A percentile compares a stretch with the other conserved stretches of the same genome.
Conservation (phyloP, 2,113 vertebrate species). For the Apodemus sylvaticus region DNA sequence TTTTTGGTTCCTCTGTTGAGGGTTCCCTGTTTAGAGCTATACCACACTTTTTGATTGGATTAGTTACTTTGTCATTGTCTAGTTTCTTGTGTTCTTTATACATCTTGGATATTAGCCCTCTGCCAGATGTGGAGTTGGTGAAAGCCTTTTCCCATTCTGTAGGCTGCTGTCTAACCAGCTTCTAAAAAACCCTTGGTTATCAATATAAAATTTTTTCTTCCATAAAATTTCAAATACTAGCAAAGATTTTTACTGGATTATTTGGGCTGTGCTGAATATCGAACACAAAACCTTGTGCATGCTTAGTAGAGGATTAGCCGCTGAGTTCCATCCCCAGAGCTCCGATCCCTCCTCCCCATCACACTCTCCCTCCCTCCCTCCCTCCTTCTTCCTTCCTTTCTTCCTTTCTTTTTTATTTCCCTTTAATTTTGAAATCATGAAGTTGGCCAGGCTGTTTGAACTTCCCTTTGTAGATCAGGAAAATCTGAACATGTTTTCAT, state of each 20-base stretch:
- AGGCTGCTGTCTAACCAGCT: background rate
- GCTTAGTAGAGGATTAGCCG: background rate
- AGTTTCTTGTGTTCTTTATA: background rate
- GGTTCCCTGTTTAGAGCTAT: background rate
- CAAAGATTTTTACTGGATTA: background rate
- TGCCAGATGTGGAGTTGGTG: background rate
- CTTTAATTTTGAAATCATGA: background rate
- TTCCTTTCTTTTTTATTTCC: too few species aligned
- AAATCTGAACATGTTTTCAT: background rate
- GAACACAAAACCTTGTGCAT: background rate
- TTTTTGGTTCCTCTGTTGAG: background rate
- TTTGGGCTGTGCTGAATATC: background rate
- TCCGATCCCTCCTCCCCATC: too few species aligned
- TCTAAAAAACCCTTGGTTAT: background rate
- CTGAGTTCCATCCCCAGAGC: background rate
- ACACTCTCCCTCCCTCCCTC: too few species aligned
- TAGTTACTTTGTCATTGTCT: background rate
- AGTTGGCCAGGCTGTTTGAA: background rate
- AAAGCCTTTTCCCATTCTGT: background rate
- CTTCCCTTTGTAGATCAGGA: background rate
- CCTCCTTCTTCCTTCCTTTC: too few species aligned
- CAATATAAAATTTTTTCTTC: background rate
- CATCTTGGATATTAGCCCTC: background rate
- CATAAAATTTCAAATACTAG: slow-evolving; percentile 14
- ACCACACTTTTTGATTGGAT: background rate